Conservation (phyloP, 2,797 vertebrate species). For the Limosa lapponica region DNA sequence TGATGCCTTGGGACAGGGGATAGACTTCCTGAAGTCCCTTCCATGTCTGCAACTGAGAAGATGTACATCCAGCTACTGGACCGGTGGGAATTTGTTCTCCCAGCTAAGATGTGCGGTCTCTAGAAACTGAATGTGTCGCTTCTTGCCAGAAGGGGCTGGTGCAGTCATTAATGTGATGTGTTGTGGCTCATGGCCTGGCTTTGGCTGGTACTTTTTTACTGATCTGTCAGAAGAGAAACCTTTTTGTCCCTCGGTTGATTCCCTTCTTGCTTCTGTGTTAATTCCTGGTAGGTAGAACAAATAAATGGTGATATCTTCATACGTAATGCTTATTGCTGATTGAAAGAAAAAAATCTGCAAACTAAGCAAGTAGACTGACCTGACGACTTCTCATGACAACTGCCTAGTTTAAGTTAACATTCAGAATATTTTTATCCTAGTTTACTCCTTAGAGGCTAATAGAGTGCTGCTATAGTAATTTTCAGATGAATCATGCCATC, state of each 20-base stretch:
- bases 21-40: neutral
- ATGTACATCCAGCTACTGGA: neutral
- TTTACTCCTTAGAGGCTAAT: constrained; percentile 67
- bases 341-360: constrained; percentile 34
- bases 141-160: neutral
- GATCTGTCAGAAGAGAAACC: neutral
- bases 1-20: neutral
- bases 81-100: neutral
- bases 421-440: constrained; percentile 56
- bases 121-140: neutral
- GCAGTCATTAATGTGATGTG: rapidly evolving
- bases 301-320: neutral
- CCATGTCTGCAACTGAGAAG: neutral
- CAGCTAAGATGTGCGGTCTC: neutral
- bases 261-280: neutral
- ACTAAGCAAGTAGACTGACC: constrained; percentile 49
- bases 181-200: neutral
- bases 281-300: neutral
- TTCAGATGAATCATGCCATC: constrained; percentile 68
- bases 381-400: constrained; percentile 10
- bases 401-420: constrained; percentile 46
- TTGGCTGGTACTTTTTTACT: neutral
- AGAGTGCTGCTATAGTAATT: constrained; percentile 63
- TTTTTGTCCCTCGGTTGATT: neutral
- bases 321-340: neutral